Evolutionary conservation across 2,113 vertebrate genomes (phyloP).

Genomic region (Salvator merianae): DNA sequence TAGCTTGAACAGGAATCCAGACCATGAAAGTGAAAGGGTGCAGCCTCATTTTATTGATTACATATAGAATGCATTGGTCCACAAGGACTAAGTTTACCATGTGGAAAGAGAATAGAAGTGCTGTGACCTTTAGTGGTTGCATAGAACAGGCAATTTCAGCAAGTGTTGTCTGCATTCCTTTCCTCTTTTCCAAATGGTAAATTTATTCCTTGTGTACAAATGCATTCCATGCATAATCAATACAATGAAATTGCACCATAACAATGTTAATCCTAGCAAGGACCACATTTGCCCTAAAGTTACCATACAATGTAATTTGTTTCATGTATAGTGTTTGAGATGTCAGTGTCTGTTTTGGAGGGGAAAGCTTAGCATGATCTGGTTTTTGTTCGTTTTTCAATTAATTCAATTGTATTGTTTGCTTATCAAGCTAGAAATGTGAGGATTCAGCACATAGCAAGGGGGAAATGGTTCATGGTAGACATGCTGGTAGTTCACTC

Average conservation of each 20-base stretch:
- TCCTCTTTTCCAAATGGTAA: background rate
- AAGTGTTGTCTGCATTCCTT: too few relatives aligned
- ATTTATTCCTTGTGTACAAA: background rate
- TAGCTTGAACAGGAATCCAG: background rate
- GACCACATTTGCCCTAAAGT: too few relatives aligned
- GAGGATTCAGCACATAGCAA: background rate
- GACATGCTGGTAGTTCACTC: conserved; percentile 21
- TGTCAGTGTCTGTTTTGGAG: conserved; percentile 36
- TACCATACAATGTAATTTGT: too few relatives aligned
- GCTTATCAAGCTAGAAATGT: conserved; percentile 22
- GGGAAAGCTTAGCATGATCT: background rate
- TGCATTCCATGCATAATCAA: background rate
- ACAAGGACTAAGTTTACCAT: too few relatives aligned
- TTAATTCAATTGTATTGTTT: conserved; percentile 36
- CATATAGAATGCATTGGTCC: too few relatives aligned
- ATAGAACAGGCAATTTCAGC: too few relatives aligned
- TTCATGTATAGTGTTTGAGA: conserved; percentile 6
- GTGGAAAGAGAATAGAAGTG: background rate
- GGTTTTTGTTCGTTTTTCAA: background rate
- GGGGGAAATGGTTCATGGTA: conserved; percentile 15
- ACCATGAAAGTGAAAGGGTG: background rate
- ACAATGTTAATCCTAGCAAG: too few relatives aligned
- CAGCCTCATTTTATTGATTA: background rate
- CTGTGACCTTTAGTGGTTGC: background rate
- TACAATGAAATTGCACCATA: too few relatives aligned